Percentiles rank a stretch among this genome's conserved stretches.
These are phyloP conservation scores for Trachelipus rathkii DNA, from an alignment of 1,140 invertebrate species.

Conservation along the genomic window DNA sequence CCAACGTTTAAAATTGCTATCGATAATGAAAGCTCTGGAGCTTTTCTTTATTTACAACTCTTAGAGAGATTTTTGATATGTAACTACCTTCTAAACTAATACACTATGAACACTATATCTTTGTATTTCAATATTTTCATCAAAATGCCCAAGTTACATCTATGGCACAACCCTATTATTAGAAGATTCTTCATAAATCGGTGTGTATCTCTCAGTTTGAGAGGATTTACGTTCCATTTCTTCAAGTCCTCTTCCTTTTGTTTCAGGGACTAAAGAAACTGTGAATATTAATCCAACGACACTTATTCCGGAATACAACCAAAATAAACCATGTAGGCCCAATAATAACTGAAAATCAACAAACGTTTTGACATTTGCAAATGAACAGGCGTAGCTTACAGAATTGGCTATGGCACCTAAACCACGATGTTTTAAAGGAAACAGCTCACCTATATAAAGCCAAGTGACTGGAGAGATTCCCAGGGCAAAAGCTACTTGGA, in stretches of 20 bases:
- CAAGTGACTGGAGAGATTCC: slow-evolving; percentile 86
- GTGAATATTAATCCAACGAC: slow-evolving; percentile 77
- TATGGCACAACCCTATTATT: slow-evolving; percentile 41
- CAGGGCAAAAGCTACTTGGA: slow-evolving; percentile 76
- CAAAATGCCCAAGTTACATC: not conserved
- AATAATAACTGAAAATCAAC: slow-evolving; percentile 69
- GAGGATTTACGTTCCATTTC: slow-evolving; percentile 65
- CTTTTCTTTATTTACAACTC: no score
- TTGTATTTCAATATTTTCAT: no score
- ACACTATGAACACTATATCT: no score
- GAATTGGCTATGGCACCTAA: slow-evolving; percentile 76
- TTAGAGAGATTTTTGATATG: no score
- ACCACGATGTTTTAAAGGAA: slow-evolving; percentile 76
- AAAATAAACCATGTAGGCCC: slow-evolving; percentile 76
- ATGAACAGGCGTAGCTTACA: slow-evolving; percentile 81
- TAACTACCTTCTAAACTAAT: no score
- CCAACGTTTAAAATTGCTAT: no score
- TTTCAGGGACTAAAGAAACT: slow-evolving; percentile 81
- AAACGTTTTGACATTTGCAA: slow-evolving; percentile 82
- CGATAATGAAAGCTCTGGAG: no score
- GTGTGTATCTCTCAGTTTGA: slow-evolving; percentile 37
- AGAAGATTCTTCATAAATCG: slow-evolving; percentile 34
- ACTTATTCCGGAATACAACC: slow-evolving; percentile 79
- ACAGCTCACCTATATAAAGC: slow-evolving; percentile 79
- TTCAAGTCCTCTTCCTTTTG: slow-evolving; percentile 78